These are phyloP conservation scores for Pseudeuparius sepicola DNA, from an alignment of 2,888 invertebrate genomes.

Conservation along the genomic window DNA sequence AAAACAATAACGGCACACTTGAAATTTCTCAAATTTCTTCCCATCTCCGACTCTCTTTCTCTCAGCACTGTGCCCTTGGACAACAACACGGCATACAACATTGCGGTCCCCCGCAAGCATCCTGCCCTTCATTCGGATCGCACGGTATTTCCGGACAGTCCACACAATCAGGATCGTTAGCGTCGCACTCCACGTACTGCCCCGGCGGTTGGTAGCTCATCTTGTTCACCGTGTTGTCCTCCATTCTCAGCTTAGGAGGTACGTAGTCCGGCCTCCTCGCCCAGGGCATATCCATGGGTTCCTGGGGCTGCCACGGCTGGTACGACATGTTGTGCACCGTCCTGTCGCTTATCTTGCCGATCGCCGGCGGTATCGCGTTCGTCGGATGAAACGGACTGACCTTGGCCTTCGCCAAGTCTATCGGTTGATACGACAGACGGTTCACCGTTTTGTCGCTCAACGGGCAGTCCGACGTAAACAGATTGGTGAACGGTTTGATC, in stretches of 20 bases:
- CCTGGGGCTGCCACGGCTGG: constrained; percentile 38
- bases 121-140: constrained; percentile 18
- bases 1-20: no score
- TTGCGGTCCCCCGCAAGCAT: constrained; percentile 23
- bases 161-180: constrained; percentile 46
- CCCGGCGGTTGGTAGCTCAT: constrained; percentile 53
- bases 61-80: constrained; percentile 36
- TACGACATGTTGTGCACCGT: constrained; percentile 41
- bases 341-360: constrained; percentile 33
- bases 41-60: no score
- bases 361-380: constrained; percentile 29
- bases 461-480: constrained; percentile 36
- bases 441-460: constrained; percentile 46
- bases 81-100: constrained; percentile 36
- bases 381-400: constrained; percentile 31
- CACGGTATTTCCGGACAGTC: constrained; percentile 33
- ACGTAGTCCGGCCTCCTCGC: constrained; percentile 36
- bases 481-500: constrained; percentile 32
- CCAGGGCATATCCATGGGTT: constrained; percentile 39
- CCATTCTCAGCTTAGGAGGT: constrained; percentile 39
- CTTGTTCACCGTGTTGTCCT: constrained; percentile 51
- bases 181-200: constrained; percentile 46
- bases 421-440: constrained; percentile 45
- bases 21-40: no score
- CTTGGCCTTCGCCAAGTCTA: constrained; percentile 34